Evolutionary conservation across 2,797 vertebrate genomes (phyloP).

Genomic region (Mus caroli): DNA sequence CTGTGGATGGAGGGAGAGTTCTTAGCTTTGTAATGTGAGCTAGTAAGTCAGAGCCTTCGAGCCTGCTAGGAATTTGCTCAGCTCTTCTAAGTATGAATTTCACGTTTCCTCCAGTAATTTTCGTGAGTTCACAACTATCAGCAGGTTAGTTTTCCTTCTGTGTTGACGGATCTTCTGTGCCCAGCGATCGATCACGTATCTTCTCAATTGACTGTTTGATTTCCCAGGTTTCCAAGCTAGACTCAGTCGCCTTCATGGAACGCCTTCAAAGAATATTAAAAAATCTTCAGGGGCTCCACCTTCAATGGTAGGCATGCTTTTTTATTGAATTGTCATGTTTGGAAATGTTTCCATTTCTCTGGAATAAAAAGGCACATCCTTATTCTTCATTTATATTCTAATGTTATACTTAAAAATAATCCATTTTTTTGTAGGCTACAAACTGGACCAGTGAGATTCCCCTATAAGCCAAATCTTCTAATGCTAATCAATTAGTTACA

Average conservation of each 20-base stretch:
- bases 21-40: background rate
- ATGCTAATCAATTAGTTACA: constrained; percentile 77
- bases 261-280: constrained; percentile 89
- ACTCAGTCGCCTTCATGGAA: constrained; percentile 93
- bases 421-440: constrained; percentile 84
- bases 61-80: background rate
- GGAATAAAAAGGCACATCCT: constrained; percentile 83
- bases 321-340: constrained; percentile 70
- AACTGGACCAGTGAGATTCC: constrained; percentile 84
- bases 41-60: background rate
- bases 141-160: background rate
- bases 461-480: constrained; percentile 83
- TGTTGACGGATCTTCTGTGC: background rate
- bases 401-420: constrained; percentile 83
- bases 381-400: constrained; percentile 69
- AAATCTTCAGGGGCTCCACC: constrained; percentile 87
- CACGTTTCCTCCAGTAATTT: background rate
- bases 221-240: constrained; percentile 95
- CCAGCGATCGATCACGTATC: background rate
- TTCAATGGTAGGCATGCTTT: constrained; percentile 87
- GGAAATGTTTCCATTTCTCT: constrained; percentile 76
- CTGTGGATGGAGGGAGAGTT: background rate
- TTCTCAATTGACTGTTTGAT: constrained; percentile 67
- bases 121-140: background rate
- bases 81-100: background rate